Conservation (phyloP, 1,140 invertebrate species). For the Lasioglossum baleicum region DNA sequence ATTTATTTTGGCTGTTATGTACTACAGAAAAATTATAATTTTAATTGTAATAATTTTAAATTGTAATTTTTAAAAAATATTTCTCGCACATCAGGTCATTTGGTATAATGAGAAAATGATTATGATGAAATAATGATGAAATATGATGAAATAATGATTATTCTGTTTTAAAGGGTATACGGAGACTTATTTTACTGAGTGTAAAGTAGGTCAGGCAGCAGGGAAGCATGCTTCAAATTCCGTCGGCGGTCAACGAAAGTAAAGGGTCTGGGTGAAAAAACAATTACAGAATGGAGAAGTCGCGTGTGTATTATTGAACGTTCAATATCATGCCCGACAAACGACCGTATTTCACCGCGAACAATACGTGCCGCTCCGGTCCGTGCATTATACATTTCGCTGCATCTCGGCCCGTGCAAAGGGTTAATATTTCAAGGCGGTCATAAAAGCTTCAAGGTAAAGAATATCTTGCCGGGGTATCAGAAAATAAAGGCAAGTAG, state of each 20-base stretch:
- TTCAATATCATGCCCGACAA: slow-evolving; percentile 11
- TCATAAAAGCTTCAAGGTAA: slow-evolving; percentile 27
- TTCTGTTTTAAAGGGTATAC: too few species aligned
- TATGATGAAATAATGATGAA: too few species aligned
- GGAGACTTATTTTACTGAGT: too few species aligned
- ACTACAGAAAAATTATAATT: too few species aligned
- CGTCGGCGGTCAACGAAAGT: not conserved
- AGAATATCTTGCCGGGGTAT: slow-evolving; percentile 22
- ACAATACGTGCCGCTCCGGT: slow-evolving; percentile 24
- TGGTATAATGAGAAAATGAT: too few species aligned
- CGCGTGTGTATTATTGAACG: slow-evolving; percentile 31
- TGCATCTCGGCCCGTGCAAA: slow-evolving; percentile 23
- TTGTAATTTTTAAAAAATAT: too few species aligned
- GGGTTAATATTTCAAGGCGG: slow-evolving; percentile 38
- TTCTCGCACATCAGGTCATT: too few species aligned
- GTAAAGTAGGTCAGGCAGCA: too few species aligned
- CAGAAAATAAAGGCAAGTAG: slow-evolving; percentile 29
- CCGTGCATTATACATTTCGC: slow-evolving; percentile 28
- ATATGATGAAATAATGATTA: too few species aligned
- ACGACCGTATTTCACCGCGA: slow-evolving; percentile 28
- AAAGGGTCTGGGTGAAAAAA: not conserved
- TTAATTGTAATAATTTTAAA: too few species aligned
- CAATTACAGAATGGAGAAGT: slow-evolving; percentile 6
- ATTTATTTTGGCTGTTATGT: too few species aligned
- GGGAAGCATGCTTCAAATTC: not conserved